phyloP scores from a whole-genome alignment of 2,113 vertebrate genomes.

The Clinocottus analis region DNA sequence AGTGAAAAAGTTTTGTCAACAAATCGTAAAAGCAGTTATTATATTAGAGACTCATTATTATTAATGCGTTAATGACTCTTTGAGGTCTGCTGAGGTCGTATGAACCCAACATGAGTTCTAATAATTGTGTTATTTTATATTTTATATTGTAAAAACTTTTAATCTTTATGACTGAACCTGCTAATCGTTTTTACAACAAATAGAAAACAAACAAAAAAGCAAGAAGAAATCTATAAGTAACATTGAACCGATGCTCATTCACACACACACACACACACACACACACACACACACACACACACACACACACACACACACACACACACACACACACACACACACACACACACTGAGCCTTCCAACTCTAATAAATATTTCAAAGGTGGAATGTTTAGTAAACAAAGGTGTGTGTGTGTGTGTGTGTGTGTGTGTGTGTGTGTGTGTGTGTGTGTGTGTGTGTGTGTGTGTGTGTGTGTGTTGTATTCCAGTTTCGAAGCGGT shows the following conservation, averaged over 20 bases:
- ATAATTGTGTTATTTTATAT: too few relatives aligned
- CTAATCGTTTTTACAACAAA: too few relatives aligned
- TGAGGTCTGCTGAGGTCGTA: too few relatives aligned
- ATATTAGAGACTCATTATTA: neutral
- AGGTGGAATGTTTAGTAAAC: slow-evolving; percentile 79
- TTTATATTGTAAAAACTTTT: too few relatives aligned
- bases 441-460: slow-evolving; percentile 59
- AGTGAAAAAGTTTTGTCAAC: neutral
- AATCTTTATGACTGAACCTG: too few relatives aligned
- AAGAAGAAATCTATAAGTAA: neutral
- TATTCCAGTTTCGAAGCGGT: slow-evolving; percentile 74
- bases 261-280: neutral
- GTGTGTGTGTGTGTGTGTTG: slow-evolving; percentile 31
- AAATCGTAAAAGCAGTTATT: neutral
- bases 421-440: slow-evolving; percentile 42
- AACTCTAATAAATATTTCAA: slow-evolving; percentile 81
- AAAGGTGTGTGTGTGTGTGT: slow-evolving; percentile 65
- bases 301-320: slow-evolving; percentile 49
- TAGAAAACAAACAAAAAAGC: too few relatives aligned
- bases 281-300: slow-evolving; percentile 17
- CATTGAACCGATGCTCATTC: slow-evolving; percentile 31
- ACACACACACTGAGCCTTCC: slow-evolving; percentile 64
- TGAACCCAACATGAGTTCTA: too few relatives aligned
- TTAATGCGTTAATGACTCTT: neutral
- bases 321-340: slow-evolving; percentile 39